A percentile compares a stretch with the other conserved stretches of the same genome.
Evolutionary conservation across 2,797 vertebrate species (phyloP).

Genomic region (Gambusia yucatana): DNA sequence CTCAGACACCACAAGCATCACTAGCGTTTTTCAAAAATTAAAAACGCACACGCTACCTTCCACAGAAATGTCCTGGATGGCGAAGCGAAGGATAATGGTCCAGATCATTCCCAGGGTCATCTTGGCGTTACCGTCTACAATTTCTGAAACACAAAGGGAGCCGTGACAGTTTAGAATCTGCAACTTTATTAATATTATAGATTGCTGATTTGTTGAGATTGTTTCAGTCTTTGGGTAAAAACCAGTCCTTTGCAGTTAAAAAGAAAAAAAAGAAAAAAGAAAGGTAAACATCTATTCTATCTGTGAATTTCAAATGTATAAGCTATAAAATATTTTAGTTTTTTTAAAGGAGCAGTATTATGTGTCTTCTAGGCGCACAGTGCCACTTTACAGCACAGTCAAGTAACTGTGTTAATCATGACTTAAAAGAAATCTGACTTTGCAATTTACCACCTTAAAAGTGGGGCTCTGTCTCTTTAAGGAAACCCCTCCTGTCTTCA

Average conservation of each 20-base stretch:
- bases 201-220: not conserved
- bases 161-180: not conserved
- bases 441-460: no score
- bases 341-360: no score
- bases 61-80: slow-evolving; percentile 99
- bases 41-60: slow-evolving; percentile 75
- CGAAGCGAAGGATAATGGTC: slow-evolving; percentile 99
- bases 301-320: not conserved
- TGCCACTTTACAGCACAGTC: no score
- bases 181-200: not conserved
- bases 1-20: not conserved
- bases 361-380: no score
- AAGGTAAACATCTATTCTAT: not conserved
- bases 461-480: no score
- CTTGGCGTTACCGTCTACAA: slow-evolving; percentile 96
- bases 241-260: not conserved
- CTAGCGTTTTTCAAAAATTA: not conserved
- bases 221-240: not conserved
- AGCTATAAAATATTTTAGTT: not conserved
- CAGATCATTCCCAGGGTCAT: slow-evolving; percentile 99
- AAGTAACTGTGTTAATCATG: no score
- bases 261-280: no score
- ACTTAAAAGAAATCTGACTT: no score
- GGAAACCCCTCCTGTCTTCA: no score
- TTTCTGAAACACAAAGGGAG: slow-evolving; percentile 82